Base-by-base conservation (phyloP, 1,140 invertebrate species). In the Drosophila mauritiana region DNA sequence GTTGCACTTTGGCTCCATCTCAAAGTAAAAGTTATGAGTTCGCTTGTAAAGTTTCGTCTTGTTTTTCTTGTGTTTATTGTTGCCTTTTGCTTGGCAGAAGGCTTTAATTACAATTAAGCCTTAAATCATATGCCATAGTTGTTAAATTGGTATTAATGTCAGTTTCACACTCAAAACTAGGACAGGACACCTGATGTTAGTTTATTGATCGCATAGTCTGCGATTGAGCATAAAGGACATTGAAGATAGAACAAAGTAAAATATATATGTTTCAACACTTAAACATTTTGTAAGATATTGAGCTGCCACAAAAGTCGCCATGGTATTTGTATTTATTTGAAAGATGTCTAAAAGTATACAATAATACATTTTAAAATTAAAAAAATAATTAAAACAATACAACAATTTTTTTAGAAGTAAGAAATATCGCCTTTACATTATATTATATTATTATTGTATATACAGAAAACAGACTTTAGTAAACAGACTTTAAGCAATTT, bases 1-100 rank as follows among this genome's bases (percentile, higher is more conserved):
- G 56, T 55, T 62, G 63, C 73, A 76, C 79, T 89, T 80, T 73
- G 67, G 72, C 76, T 59, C 43, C 76, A 61, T 70, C 82, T 88
- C 83, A 88, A 88, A 89, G 83, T 80, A 88, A 88, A 86, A 88
- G 83, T 88, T 88, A 88, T 89, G 83, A 82, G 83, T 77, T 88
- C 55, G 45, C 58, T 20, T 49, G 80, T 43, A 83, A 85, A 76
- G 85, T 62, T 85, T 78, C 52, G 34, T 40, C 36, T 34, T 39
- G 17, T 46, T 59, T 39, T 36, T 31, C 20, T 46, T 36, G 58
- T 22, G 73, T 40, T 80, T 74, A 54, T 40, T 85, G 73, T 68
- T 70, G 73, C 57, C 39, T 57, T 65, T 49, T 63, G 65, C 75
- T 83, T 79, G 51, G 58, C 62, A 79, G 79, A 76, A 73, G 77